Percentiles rank a stretch among this genome's conserved stretches.
phyloP scores from a whole-genome alignment of 2,797 vertebrate species.

The Sciurus vulgaris region DNA sequence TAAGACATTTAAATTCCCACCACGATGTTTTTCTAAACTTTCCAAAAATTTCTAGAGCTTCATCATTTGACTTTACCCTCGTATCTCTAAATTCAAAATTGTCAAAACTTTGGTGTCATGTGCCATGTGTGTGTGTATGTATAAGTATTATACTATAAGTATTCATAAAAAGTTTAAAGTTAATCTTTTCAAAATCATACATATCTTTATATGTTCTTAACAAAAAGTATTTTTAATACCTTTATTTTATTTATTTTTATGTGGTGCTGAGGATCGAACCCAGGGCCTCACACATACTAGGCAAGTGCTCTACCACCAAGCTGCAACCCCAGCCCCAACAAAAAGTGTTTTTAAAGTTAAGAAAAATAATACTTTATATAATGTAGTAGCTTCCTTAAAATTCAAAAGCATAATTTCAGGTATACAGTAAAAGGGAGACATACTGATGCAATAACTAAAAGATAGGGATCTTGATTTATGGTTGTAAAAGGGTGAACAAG shows the following conservation, averaged over 20 bases:
- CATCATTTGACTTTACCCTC: background rate
- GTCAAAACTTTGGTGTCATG: background rate
- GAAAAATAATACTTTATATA: background rate
- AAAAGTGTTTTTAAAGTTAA: conserved; percentile 57
- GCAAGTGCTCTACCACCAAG: too few species aligned
- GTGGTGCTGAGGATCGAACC: too few species aligned
- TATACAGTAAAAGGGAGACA: background rate
- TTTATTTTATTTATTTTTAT: too few species aligned
- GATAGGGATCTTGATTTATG: conserved; percentile 36
- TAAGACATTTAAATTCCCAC: background rate
- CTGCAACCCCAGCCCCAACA: background rate
- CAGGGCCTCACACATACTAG: too few species aligned
- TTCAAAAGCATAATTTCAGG: background rate
- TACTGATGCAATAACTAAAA: conserved; percentile 13
- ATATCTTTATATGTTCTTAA: background rate
- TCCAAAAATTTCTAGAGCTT: background rate
- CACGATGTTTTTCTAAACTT: background rate
- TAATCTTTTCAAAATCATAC: background rate
- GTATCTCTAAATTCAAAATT: conserved; percentile 3
- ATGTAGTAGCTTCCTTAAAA: background rate
- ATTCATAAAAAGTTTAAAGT: conserved; percentile 21
- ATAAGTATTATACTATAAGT: background rate
- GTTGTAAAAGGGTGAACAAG: conserved; percentile 31
- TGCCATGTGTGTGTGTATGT: background rate
- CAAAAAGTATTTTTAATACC: too few species aligned